phyloP scores from a whole-genome alignment of 2,888 invertebrate species.

The Cheilosia pagana region DNA sequence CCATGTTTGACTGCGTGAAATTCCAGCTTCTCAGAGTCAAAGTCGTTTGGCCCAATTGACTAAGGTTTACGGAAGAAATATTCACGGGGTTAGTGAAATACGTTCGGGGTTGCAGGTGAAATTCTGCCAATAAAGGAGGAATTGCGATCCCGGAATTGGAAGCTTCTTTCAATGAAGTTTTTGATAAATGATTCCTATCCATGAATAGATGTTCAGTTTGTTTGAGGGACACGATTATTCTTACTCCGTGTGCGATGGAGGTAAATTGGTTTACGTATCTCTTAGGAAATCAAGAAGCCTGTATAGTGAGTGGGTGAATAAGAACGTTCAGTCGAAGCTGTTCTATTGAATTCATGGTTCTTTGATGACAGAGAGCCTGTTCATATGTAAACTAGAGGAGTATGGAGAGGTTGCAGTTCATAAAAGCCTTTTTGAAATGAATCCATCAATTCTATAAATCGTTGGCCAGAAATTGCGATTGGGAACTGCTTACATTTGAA shows the following conservation, averaged over 20 bases:
- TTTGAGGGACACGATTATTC: slow-evolving; percentile 33
- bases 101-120: too few species aligned
- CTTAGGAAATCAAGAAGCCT: slow-evolving; percentile 40
- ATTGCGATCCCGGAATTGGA: background rate
- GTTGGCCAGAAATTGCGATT: too few species aligned
- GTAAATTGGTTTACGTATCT: slow-evolving; percentile 24
- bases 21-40: slow-evolving; percentile 31
- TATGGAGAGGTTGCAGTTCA: too few species aligned
- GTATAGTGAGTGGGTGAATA: background rate
- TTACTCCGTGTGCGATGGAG: slow-evolving; percentile 7
- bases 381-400: too few species aligned
- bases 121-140: background rate
- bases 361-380: too few species aligned
- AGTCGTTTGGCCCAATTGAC: slow-evolving; percentile 40
- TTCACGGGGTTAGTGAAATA: background rate
- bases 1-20: slow-evolving; percentile 33
- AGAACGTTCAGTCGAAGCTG: background rate
- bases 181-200: slow-evolving; percentile 9
- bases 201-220: background rate
- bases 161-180: background rate
- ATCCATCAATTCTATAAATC: too few species aligned
- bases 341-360: background rate
- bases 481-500: too few species aligned
- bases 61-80: slow-evolving; percentile 13
- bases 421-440: too few species aligned